These are phyloP conservation scores for Nothura maculosa DNA, from an alignment of 2,797 vertebrate species.

Conservation along the genomic window DNA sequence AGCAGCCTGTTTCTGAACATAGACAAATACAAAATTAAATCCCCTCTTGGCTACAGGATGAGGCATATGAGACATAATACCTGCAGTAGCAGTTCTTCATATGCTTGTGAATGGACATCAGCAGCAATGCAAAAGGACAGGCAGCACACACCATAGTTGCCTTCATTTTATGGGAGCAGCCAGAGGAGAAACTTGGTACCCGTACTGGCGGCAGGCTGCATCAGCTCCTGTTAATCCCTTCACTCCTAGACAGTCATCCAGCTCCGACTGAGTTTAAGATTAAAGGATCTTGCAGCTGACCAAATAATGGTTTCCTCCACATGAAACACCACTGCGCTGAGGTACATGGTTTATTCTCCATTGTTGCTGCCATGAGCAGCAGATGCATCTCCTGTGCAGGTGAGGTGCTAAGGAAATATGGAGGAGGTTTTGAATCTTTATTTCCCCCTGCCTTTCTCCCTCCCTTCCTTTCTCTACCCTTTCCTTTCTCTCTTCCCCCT, in stretches of 20 bases:
- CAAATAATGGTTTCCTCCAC: accelerated
- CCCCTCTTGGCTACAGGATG: neutral
- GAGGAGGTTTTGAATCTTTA: neutral
- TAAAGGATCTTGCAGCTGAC: neutral
- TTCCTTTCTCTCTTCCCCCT: no score
- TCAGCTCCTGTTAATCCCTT: conserved; percentile 35
- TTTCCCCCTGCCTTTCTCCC: no score
- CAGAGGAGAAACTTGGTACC: conserved; percentile 1
- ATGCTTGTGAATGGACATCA: neutral
- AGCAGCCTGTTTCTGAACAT: neutral
- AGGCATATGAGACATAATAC: conserved; percentile 14
- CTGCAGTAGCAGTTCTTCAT: neutral
- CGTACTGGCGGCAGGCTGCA: conserved; percentile 1
- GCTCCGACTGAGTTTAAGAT: neutral
- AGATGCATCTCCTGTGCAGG: neutral
- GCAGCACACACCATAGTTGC: neutral
- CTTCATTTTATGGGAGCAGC: conserved; percentile 21
- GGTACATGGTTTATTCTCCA: neutral
- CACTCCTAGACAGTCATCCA: neutral
- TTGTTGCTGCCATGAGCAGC: neutral
- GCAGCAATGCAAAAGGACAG: neutral
- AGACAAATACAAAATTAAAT: neutral
- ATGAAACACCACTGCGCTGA: neutral
- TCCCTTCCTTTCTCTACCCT: no score
- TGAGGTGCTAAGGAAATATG: accelerated